Evolutionary conservation across 2,113 vertebrate genomes (phyloP), one percentile per base, ranked within the genome.

Genomic region (Cheirogaleus medius): DNA sequence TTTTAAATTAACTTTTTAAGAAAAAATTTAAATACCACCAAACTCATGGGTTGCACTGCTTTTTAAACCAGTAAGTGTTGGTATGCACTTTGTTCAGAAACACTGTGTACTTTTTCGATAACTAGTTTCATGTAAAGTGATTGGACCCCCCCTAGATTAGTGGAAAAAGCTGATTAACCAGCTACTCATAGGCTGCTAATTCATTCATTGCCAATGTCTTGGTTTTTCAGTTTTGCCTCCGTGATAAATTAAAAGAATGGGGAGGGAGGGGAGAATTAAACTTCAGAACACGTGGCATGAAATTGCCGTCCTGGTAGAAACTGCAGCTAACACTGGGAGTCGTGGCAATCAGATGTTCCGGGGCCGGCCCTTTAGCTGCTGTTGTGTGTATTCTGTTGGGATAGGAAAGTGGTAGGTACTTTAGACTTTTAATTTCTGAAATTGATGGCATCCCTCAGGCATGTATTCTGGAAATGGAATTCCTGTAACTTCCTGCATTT

Each of bases 41-140:
- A 98, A 98, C 98, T 98, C 98, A 97, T 98, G 97, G 98, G 98
- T 99, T 98, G 98, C 99, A 99, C 99, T 99, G 99, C 98, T 98
- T 98, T 98, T 98, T 98, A 97, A 98, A 98, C 97, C 97, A 96
- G 52, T 98, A 98, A 98, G 98, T 97, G 98, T 98, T 98, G 98
- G 95, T 97, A n/a, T 98, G 98, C 98, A 97, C 98, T 98, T 98
- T 64, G 96, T 98, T 98, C 97, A 97, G 66, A 97, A 69, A 96
- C 97, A 96, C 98, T 98, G 98, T 98, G 97, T 97, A 92, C 98
- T 97, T 97, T 98, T 97, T 96, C 97, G 97, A 98, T 47, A 98
- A 98, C 98, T 60, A 97, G 97, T 99, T 98, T 98, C 98, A 98
- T 98, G 98, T 98, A 98, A 98, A 98, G 97, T 98, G 98, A 98